Evolutionary conservation across 2,797 vertebrate genomes (phyloP), one percentile per base, ranked within the genome.

Genomic region (Dipus sagitta): DNA sequence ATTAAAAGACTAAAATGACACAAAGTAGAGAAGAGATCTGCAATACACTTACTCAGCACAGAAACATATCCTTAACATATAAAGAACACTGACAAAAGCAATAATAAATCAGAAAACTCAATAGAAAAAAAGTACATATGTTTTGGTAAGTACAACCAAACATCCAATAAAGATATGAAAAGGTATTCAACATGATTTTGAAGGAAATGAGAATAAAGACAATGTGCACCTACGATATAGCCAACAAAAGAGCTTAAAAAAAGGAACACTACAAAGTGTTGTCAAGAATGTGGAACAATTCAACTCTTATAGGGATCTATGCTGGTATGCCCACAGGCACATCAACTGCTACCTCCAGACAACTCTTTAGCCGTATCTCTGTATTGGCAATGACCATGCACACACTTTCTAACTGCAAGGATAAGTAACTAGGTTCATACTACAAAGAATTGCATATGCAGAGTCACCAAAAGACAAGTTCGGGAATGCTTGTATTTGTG

Each of bases 151-250:
- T 14, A 88, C 20, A 93, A 70, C 38, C 58, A 87, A 88, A 86
- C 15, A 20, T 62, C 26, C 65, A 80, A 80, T 32, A 60, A 80
- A 62, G 76, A 17, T 32, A 82, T 21, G 23, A 82, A 83, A 77
- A 88, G 6, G 30, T 79, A n/a, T 2, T 88, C 64, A 86, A 38
- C 8, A 75, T 32, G 32, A 18, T 47, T 90, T 70, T 80, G 68
- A 88, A 90, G 85, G 34, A 94, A 87, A 76, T 72, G 20, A n/a
- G 77, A 80, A 92, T n/a, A 71, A 92, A 86, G 93, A 91, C 18
- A 74, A 80, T 2, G 15, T 75, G 60, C 90, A 20, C 74, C 23
- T 17, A 76, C 65, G 60, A 72, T 62, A 20, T 10, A 80, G n/a
- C 11, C 34, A 76, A 28, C 30, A 90, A 15, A 89, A 72, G 34